These are phyloP conservation scores for Papilio xuthus DNA, from an alignment of 1,140 invertebrate genomes.

Conservation along the genomic window DNA sequence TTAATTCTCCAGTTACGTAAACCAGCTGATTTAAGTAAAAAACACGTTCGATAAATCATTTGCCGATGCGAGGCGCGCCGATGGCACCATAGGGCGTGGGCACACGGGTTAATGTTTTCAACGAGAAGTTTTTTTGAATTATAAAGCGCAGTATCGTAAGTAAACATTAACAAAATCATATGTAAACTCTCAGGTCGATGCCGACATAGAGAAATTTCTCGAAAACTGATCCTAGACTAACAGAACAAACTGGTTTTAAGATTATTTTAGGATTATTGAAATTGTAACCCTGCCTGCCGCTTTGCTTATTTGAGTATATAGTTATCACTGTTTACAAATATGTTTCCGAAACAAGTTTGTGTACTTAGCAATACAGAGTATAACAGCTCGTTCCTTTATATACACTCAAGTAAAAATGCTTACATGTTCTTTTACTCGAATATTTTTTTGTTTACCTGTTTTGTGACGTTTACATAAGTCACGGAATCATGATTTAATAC, in stretches of 20 bases:
- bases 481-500: conserved; percentile 6
- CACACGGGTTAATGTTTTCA: background rate
- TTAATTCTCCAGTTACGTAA: conserved; percentile 25
- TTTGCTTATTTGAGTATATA: background rate
- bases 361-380: background rate
- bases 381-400: background rate
- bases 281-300: background rate
- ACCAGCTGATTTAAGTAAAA: conserved; percentile 24
- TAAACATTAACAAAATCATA: background rate
- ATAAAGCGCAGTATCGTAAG: background rate
- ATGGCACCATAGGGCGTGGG: background rate
- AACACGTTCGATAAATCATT: conserved; percentile 18
- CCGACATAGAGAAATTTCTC: background rate
- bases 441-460: background rate
- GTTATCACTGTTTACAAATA: conserved; percentile 13
- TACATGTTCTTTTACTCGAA: conserved; percentile 8
- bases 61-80: background rate
- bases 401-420: background rate
- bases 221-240: conserved; percentile 8
- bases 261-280: conserved; percentile 11
- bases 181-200: background rate
- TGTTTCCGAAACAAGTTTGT: background rate
- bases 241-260: background rate
- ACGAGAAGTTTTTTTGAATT: background rate
- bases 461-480: background rate